A percentile compares a stretch with the other conserved stretches of the same genome.
These are phyloP conservation scores for Zosterops lateralis DNA, from an alignment of 2,113 vertebrate genomes.

Conservation along the genomic window DNA sequence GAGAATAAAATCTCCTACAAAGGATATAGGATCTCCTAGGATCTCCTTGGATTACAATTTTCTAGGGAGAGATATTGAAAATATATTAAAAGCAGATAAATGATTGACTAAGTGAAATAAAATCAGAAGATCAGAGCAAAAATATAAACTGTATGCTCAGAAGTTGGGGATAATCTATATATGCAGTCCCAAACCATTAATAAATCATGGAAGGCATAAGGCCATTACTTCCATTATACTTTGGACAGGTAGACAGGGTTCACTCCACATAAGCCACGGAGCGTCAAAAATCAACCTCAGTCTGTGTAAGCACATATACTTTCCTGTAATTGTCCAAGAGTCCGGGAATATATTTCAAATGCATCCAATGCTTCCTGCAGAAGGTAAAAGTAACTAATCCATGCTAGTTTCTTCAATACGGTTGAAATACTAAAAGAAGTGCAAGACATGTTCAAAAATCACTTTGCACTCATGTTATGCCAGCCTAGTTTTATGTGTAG, in stretches of 20 bases:
- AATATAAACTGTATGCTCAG: not conserved
- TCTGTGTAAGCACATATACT: not conserved
- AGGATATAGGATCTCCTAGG: not conserved
- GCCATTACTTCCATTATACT: not conserved
- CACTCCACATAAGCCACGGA: not conserved
- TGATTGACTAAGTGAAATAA: not conserved
- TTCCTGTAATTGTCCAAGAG: not conserved
- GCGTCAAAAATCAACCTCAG: not conserved
- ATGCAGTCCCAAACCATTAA: not conserved
- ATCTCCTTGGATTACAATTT: accelerated
- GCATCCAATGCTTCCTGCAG: not conserved
- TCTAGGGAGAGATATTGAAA: not conserved
- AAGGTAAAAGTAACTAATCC: not conserved
- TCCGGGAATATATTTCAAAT: not conserved
- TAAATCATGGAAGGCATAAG: not conserved
- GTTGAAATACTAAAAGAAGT: not conserved
- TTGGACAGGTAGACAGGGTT: not conserved
- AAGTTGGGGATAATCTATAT: not conserved
- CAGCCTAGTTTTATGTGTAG: not conserved
- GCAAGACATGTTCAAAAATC: not conserved
- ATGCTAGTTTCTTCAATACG: not conserved
- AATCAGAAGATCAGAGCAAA: not conserved
- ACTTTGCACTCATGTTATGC: not conserved
- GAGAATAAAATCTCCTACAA: not conserved
- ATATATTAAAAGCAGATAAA: not conserved